Conservation (phyloP, 1,140 invertebrate species). For the Eueides isabella region DNA sequence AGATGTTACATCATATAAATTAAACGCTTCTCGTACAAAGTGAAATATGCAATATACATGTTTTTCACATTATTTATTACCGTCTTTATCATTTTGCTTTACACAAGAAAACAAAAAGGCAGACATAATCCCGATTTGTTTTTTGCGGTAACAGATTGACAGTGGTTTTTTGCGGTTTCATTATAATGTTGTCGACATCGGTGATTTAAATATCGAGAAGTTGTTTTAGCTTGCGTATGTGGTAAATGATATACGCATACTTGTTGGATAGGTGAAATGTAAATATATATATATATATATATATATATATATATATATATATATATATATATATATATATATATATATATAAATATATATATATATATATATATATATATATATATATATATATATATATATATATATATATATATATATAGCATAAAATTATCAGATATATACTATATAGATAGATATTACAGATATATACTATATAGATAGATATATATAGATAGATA, state of each 20-base stretch:
- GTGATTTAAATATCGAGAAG: conserved; percentile 18
- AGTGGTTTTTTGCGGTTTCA: conserved; percentile 24
- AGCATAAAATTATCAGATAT: too few species aligned
- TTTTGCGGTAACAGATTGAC: conserved; percentile 18
- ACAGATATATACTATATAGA: too few species aligned
- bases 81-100: conserved; percentile 13
- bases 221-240: background rate
- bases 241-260: too few species aligned
- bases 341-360: too few species aligned
- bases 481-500: too few species aligned
- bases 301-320: background rate
- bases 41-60: background rate
- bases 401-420: too few species aligned
- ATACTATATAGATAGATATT: too few species aligned
- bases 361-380: too few species aligned
- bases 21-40: conserved; percentile 5
- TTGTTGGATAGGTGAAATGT: background rate
- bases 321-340: too few species aligned
- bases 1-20: conserved; percentile 11
- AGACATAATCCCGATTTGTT: background rate
- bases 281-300: background rate
- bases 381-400: too few species aligned
- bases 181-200: conserved; percentile 24
- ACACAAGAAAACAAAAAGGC: background rate
- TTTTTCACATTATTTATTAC: conserved; percentile 24